Conservation (phyloP, 2,888 invertebrate species). For the Eumacrocentrus americanus region DNA sequence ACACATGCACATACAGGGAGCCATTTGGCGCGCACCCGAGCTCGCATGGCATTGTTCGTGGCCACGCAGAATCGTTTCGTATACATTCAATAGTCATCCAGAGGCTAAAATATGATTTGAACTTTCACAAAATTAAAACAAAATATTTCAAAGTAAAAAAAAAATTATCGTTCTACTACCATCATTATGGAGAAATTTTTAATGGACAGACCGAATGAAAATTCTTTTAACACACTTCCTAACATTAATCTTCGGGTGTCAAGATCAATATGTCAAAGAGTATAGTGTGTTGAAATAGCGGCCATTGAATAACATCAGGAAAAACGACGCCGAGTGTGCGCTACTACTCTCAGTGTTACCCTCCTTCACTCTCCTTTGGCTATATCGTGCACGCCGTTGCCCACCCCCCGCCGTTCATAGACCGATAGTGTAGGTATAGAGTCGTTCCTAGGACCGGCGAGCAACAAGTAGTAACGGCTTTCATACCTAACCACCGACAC, state of each 20-base stretch:
- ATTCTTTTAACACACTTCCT: slow-evolving; percentile 21
- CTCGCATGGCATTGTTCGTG: not conserved
- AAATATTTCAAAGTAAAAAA: not conserved
- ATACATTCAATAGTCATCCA: not conserved
- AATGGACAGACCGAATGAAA: slow-evolving; percentile 7
- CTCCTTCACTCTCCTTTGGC: not conserved
- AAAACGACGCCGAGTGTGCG: slow-evolving; percentile 21
- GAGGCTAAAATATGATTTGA: not conserved
- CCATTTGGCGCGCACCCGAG: not conserved
- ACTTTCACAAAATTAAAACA: not conserved
- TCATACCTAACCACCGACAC: slow-evolving; percentile 43
- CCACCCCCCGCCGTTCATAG: slow-evolving; percentile 12
- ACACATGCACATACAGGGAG: too few species aligned
- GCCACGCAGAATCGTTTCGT: not conserved
- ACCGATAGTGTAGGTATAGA: slow-evolving; percentile 28
- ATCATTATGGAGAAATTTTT: not conserved
- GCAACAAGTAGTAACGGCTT: slow-evolving; percentile 59
- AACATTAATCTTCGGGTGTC: slow-evolving; percentile 28
- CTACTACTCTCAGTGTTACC: slow-evolving; percentile 18
- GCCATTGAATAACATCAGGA: slow-evolving; percentile 27
- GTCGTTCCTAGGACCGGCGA: slow-evolving; percentile 36
- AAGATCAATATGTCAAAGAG: slow-evolving; percentile 28
- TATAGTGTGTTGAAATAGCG: slow-evolving; percentile 26
- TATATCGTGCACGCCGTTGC: not conserved
- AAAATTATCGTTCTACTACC: not conserved